phyloP scores from a whole-genome alignment of 2,888 invertebrate species.

The Dicycla oo region DNA sequence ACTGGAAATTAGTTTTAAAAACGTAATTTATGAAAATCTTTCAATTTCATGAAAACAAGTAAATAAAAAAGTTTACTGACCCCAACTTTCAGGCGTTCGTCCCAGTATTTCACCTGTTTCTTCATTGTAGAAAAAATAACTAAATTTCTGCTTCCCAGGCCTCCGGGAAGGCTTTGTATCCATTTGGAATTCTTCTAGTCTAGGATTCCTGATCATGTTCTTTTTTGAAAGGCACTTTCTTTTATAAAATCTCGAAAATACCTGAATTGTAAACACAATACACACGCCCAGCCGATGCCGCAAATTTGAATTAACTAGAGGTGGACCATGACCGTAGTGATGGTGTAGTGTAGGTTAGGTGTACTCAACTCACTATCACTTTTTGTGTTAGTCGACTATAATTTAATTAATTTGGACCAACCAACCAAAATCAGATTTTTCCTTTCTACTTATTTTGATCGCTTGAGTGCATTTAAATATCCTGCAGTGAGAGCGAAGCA shows the following conservation, averaged over 20 bases:
- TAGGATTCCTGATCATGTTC: slow-evolving; percentile 79
- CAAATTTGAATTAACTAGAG: slow-evolving; percentile 62
- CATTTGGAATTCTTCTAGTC: slow-evolving; percentile 83
- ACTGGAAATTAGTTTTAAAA: neutral
- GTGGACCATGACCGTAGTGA: no score
- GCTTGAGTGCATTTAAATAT: no score
- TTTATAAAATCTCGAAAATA: slow-evolving; percentile 61
- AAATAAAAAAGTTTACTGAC: slow-evolving; percentile 77
- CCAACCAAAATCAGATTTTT: neutral
- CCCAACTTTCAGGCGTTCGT: slow-evolving; percentile 89
- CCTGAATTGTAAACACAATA: slow-evolving; percentile 50
- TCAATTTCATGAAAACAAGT: slow-evolving; percentile 21
- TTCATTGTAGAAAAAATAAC: slow-evolving; percentile 82
- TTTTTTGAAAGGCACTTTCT: slow-evolving; percentile 52
- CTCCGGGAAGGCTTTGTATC: slow-evolving; percentile 76
- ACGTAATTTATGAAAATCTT: neutral
- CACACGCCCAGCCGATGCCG: slow-evolving; percentile 60
- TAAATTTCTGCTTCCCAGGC: slow-evolving; percentile 69
- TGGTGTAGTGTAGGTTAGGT: no score
- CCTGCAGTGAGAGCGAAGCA: no score
- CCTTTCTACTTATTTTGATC: no score
- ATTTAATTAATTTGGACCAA: neutral
- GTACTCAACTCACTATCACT: neutral
- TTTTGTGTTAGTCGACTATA: neutral
- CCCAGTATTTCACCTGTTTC: slow-evolving; percentile 85